Evolutionary conservation across 2,888 invertebrate genomes (phyloP).

Genomic region (Pseudolycoriella hygida): DNA sequence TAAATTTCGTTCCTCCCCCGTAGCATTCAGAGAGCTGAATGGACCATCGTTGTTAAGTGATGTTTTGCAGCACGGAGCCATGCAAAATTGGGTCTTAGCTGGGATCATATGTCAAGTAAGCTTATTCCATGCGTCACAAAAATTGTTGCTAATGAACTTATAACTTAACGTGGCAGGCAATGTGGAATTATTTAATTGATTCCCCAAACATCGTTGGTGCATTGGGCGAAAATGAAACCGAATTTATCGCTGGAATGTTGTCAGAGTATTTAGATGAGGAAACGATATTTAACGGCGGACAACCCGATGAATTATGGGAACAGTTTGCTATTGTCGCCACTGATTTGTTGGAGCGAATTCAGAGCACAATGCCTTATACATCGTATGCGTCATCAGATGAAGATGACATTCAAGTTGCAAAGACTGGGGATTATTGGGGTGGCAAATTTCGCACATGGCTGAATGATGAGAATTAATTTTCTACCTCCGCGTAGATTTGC

Average conservation of each 20-base stretch:
- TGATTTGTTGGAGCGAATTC: conserved; percentile 43
- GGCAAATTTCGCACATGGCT: not conserved
- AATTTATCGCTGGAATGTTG: conserved; percentile 33
- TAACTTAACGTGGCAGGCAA: conserved; percentile 24
- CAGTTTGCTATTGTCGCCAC: conserved; percentile 57
- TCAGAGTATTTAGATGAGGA: conserved; percentile 42
- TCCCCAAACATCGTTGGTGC: conserved; percentile 30
- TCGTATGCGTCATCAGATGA: conserved; percentile 11
- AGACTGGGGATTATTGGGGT: not conserved
- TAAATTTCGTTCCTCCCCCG: too few species aligned
- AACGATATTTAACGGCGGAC: conserved; percentile 29
- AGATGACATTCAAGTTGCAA: conserved; percentile 3
- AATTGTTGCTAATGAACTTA: not conserved
- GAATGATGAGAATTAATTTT: not conserved
- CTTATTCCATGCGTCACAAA: not conserved
- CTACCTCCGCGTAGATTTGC: too few species aligned
- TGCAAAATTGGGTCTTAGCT: conserved; percentile 49
- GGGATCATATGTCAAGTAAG: conserved; percentile 47
- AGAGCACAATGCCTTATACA: conserved; percentile 14
- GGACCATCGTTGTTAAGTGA: conserved; percentile 35
- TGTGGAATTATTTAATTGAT: conserved; percentile 52
- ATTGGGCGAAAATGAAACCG: conserved; percentile 32
- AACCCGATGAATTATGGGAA: conserved; percentile 39
- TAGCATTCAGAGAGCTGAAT: conserved; percentile 31
- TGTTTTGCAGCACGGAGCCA: conserved; percentile 36